Percentiles rank a stretch among this genome's conserved stretches.
These are phyloP conservation scores for Eucidaris tribuloides DNA, from an alignment of 35 echinoderm and acorn worm genomes.

Conservation along the genomic window DNA sequence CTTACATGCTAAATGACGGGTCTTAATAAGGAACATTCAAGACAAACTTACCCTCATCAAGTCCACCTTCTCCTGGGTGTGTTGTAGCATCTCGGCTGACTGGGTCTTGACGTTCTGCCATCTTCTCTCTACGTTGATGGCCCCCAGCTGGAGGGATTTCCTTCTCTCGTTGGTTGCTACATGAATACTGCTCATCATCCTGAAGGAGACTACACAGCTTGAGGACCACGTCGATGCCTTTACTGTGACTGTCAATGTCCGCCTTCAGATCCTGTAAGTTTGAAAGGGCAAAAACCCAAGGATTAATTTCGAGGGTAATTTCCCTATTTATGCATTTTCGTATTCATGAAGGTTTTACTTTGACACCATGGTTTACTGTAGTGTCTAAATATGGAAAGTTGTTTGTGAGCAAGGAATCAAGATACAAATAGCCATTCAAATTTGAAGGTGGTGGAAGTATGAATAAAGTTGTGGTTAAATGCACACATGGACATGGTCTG, in stretches of 20 bases:
- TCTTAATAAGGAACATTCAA: too few species aligned
- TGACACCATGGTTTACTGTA: neutral
- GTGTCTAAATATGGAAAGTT: neutral
- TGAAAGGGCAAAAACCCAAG: neutral
- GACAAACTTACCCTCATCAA: conserved; percentile 41
- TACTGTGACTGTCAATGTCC: conserved; percentile 77
- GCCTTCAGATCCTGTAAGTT: conserved; percentile 53
- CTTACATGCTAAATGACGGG: too few species aligned
- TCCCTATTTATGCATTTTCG: neutral
- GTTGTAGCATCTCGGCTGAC: conserved; percentile 58
- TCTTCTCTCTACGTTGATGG: conserved; percentile 87
- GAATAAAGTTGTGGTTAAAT: too few species aligned
- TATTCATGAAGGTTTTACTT: neutral
- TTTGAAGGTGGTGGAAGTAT: neutral
- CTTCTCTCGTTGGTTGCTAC: conserved; percentile 57
- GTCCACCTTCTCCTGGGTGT: conserved; percentile 56
- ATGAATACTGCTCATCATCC: conserved; percentile 23
- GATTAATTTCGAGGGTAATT: neutral
- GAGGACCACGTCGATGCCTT: conserved; percentile 72
- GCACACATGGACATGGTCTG: too few species aligned
- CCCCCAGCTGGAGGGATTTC: conserved; percentile 70
- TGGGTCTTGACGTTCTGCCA: conserved; percentile 89
- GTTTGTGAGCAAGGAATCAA: neutral
- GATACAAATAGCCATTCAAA: neutral
- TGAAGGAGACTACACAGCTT: conserved; percentile 77